Conservation (phyloP, 1,140 invertebrate species). For the Mylabris phalerata region DNA sequence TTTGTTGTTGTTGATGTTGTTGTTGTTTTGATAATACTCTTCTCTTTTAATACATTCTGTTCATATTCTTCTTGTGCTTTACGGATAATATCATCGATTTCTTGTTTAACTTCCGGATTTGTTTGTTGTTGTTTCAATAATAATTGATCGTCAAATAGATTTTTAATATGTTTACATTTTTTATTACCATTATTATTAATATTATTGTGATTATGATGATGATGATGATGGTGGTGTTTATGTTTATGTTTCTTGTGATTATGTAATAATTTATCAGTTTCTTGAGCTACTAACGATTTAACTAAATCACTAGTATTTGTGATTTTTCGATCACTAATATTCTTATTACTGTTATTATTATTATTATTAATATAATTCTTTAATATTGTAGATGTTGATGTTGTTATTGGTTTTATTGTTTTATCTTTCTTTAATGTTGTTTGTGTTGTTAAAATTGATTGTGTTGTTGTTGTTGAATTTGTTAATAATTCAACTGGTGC, state of each 20-base stretch:
- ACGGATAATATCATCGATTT: slow-evolving; percentile 35
- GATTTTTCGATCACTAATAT: neutral
- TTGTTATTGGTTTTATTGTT: too few species aligned
- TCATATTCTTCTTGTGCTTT: slow-evolving; percentile 33
- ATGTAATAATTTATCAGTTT: slow-evolving; percentile 27
- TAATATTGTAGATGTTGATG: neutral
- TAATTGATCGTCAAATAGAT: neutral
- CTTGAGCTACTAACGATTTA: slow-evolving; percentile 25
- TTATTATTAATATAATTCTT: neutral
- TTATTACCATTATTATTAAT: slow-evolving; percentile 22
- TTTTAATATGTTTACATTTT: slow-evolving; percentile 20
- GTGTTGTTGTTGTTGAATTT: too few species aligned
- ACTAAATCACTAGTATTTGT: slow-evolving; percentile 26
- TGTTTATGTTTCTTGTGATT: slow-evolving; percentile 26
- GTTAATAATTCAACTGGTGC: slow-evolving; percentile 22
- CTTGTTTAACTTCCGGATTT: slow-evolving; percentile 19
- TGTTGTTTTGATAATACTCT: neutral
- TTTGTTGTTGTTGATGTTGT: neutral
- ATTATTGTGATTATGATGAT: slow-evolving; percentile 23
- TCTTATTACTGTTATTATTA: too few species aligned
- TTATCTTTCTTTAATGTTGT: neutral
- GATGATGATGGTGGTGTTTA: slow-evolving; percentile 25
- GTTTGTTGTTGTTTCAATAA: neutral
- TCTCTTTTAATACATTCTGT: slow-evolving; percentile 13
- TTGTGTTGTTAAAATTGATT: neutral